Base-by-base conservation (phyloP, 2,797 vertebrate species). In the Alauda arvensis region DNA sequence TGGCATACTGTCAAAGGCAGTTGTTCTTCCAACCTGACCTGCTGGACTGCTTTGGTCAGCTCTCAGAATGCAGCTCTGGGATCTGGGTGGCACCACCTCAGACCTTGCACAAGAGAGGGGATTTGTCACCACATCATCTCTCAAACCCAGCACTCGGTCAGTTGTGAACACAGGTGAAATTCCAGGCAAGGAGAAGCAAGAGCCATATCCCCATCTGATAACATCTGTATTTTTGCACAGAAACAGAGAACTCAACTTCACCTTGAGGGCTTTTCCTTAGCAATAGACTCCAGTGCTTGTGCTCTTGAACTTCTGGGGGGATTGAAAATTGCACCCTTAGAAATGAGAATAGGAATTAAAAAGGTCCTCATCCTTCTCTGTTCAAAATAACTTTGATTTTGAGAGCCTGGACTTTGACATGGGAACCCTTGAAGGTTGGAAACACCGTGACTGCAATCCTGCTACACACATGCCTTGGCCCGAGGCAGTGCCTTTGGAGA, bases 401-500 rank as follows among this genome's bases (percentile, higher is more conserved):
- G 74, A 57, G 24, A 40, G 43, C 13, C 42, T 34, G 55, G 48
- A 19, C 60, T 31, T 33, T 76, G 34, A 23, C 37, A 37, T 33
- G 42, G n/a, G 51, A 45, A 19, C 17, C 24, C 48, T 23, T 25
- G 43, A 20, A 37, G 51, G 25, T 25, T 85, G 62, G 66, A 37
- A 63, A 53, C 26, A 10, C 45, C 11, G 10, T 0, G 8, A 60
- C 19, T 59, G 48, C 46, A 17, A 3, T 20, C 10, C 34, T 61
- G 39, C 53, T 48, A 4, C 18, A 28, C 23, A 26, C 2, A 0
- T 34, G 43, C 39, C 28, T 1, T 4, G 33, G 25, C 46, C 43
- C 3, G 1, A 42, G 55, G 57, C 45, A 1, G 0, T 14, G 74
- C n/a, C 46, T 66, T 25, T 60, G 59, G 43, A 34, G 43, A 49